These are phyloP conservation scores for Acipenser oxyrinchus DNA, from an alignment of 2,797 vertebrate species.

Conservation along the genomic window DNA sequence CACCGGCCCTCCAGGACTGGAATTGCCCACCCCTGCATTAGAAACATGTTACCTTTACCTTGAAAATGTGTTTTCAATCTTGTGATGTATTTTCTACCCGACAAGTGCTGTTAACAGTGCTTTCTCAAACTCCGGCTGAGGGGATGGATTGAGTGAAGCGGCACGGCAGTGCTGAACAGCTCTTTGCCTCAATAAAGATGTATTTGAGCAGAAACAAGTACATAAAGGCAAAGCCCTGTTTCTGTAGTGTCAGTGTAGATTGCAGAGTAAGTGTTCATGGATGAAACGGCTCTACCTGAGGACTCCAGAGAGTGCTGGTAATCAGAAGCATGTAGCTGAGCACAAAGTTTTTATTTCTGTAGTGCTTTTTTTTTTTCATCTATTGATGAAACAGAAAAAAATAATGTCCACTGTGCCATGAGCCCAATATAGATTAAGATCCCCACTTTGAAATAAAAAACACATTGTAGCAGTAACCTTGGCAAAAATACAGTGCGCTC, in stretches of 20 bases:
- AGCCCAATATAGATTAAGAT: neutral
- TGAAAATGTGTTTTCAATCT: neutral
- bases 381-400: constrained; percentile 7
- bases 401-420: neutral
- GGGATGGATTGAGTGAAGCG: neutral
- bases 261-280: constrained; percentile 4
- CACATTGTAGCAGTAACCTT: neutral
- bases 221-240: neutral
- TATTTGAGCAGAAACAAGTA: neutral
- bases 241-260: neutral
- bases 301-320: constrained; percentile 1
- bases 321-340: constrained; percentile 5
- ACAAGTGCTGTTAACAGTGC: neutral
- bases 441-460: neutral
- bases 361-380: neutral
- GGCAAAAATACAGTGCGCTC: neutral
- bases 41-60: neutral
- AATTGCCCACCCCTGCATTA: too few relatives aligned
- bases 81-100: neutral
- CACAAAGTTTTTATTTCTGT: constrained; percentile 4
- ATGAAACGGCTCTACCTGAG: constrained; percentile 5
- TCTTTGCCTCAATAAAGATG: constrained; percentile 2
- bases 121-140: neutral
- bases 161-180: neutral
- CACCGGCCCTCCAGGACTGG: too few relatives aligned